Conservation (phyloP, 2,888 invertebrate species). For the Lochmaea crataegi region DNA sequence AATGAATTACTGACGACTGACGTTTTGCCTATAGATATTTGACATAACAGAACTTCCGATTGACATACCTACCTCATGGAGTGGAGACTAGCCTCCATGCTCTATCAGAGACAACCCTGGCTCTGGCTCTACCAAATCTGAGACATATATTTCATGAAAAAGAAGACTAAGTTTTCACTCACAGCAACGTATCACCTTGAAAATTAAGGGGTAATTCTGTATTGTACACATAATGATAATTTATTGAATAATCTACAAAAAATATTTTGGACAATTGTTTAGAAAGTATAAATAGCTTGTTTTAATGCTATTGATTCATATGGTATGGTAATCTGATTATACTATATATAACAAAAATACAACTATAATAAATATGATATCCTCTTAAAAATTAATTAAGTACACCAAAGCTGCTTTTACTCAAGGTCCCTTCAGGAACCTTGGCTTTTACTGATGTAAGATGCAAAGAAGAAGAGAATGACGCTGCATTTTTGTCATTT, state of each 20-base stretch:
- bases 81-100: no score
- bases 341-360: no score
- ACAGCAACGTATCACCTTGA: background rate
- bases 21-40: slow-evolving; percentile 12
- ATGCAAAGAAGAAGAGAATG: background rate
- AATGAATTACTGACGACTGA: slow-evolving; percentile 23
- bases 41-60: slow-evolving; percentile 5
- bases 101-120: no score
- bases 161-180: background rate
- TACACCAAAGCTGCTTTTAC: no score
- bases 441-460: background rate
- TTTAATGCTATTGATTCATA: no score
- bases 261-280: no score
- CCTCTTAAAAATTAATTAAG: no score
- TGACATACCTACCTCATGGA: slow-evolving; percentile 2
- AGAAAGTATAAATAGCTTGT: no score
- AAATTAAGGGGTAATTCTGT: background rate
- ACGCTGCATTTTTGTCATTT: slow-evolving; percentile 14
- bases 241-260: background rate
- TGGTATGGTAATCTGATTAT: no score
- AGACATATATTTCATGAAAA: background rate
- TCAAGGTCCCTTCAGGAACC: no score
- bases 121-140: no score
- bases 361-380: no score
- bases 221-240: background rate